These are phyloP conservation scores for Zoanthus sociatus DNA, from an alignment of 92 coral and sea anemone species.

Conservation along the genomic window DNA sequence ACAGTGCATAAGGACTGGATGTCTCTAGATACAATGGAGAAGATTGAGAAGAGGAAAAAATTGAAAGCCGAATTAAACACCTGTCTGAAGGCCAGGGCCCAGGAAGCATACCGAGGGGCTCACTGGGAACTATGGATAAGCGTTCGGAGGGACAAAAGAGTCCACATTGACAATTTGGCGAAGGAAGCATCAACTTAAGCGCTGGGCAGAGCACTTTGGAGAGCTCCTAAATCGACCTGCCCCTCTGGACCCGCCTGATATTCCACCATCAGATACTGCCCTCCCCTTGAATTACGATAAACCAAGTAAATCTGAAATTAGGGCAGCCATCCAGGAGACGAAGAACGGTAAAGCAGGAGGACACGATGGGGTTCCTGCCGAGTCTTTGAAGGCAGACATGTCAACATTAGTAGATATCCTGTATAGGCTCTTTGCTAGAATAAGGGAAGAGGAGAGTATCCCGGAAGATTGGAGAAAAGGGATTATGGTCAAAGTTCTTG, in stretches of 20 bases:
- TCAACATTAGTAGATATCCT: background rate
- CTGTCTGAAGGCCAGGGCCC: background rate
- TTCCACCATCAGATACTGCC: slow-evolving; percentile 9
- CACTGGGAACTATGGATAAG: slow-evolving; percentile 21
- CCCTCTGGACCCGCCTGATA: slow-evolving; percentile 1
- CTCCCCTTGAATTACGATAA: background rate
- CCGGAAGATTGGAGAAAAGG: slow-evolving; percentile 7
- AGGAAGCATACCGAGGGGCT: slow-evolving; percentile 22
- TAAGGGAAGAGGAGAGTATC: background rate
- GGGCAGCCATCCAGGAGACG: background rate
- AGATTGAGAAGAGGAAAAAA: slow-evolving; percentile 7
- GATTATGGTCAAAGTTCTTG: slow-evolving; percentile 1
- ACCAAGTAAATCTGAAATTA: slow-evolving; percentile 2
- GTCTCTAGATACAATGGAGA: background rate
- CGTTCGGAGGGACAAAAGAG: slow-evolving; percentile 9
- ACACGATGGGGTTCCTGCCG: no score
- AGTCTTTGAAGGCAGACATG: background rate
- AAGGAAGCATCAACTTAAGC: slow-evolving; percentile 11
- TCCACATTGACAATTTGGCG: slow-evolving; percentile 13
- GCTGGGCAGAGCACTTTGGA: background rate
- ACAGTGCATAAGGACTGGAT: background rate
- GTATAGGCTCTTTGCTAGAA: background rate
- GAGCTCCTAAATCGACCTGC: slow-evolving; percentile 7
- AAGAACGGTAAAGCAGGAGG: no score
- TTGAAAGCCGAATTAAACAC: slow-evolving; percentile 3